Conservation (phyloP, 2,797 vertebrate species). For the Tragopan temminckii region DNA sequence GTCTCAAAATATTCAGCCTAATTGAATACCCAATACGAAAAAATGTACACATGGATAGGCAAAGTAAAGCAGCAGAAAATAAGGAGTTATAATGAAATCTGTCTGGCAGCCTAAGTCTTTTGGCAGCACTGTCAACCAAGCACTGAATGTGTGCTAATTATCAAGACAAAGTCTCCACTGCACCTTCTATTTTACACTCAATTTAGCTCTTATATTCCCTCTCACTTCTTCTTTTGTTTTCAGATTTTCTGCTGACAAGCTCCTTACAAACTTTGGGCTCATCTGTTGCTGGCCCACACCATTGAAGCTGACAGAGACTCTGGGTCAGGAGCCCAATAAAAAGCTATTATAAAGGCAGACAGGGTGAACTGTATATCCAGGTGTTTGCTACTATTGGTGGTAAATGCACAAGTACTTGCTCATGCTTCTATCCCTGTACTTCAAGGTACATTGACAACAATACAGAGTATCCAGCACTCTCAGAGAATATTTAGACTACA, state of each 20-base stretch:
- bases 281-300: not conserved
- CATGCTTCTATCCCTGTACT: not conserved
- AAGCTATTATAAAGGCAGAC: not conserved
- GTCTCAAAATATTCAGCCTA: not conserved
- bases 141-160: not conserved
- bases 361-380: not conserved
- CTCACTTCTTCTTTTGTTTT: not conserved
- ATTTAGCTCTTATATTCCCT: not conserved
- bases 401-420: not conserved
- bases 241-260: not conserved
- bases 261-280: not conserved
- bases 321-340: not conserved
- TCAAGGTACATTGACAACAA: not conserved
- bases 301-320: not conserved
- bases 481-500: not conserved
- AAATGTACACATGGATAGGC: not conserved
- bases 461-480: not conserved
- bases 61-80: not conserved
- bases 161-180: not conserved
- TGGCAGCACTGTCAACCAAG: not conserved
- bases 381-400: not conserved
- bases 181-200: not conserved
- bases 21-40: not conserved
- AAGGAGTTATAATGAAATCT: not conserved
- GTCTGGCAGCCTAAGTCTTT: not conserved